Base-by-base conservation (phyloP, 2,888 invertebrate genomes). In the Parochlus steinenii region DNA sequence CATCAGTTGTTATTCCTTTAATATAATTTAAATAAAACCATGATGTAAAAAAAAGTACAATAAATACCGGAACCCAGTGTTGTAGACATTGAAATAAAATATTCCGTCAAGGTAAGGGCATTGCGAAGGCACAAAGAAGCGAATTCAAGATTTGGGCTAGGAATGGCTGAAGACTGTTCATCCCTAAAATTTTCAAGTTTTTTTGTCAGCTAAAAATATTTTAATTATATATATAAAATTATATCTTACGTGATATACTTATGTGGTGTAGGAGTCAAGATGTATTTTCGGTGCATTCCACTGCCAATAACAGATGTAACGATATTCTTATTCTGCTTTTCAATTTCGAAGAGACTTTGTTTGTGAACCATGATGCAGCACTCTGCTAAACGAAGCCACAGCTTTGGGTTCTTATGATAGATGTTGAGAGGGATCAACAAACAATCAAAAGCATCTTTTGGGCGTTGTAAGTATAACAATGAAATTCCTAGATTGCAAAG, bases 351-450 rank as follows among this genome's bases (percentile, higher is more conserved):
- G 12, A 40, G 38, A n/a, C 37, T 37, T 44, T 46, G 55, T 53
- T 67, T 67, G 43, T 65, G 59, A n/a, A 59, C 54, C 56, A 63
- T 71, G 28, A 89, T 80, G 54, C 89, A 89, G 51, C 92, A 89
- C 58, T 95, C 95, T 0, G 93, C 90, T 47, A 95, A 64, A 46
- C 93, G 68, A 38, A 90, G 62, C 93, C 95, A 97, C 25, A 95
- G 66, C 37, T 83, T 66, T 4, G 92, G 82, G 57, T 90, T 92
- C 46, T 78, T 77, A 41, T 83, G 85, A 49, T 81, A 85, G 39
- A 80, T 72, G 42, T 86, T 74, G 0, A 86, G 74, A 3, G 83
- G 83, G 55, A 87, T 78, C 10, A 85, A 73, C 27, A 93, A 69
- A 54, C 85, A 89, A 50, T 89, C 87, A 57, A 95, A 93, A 1